Base-by-base conservation (phyloP, 2,113 vertebrate genomes). In the Trichechus manatus region DNA sequence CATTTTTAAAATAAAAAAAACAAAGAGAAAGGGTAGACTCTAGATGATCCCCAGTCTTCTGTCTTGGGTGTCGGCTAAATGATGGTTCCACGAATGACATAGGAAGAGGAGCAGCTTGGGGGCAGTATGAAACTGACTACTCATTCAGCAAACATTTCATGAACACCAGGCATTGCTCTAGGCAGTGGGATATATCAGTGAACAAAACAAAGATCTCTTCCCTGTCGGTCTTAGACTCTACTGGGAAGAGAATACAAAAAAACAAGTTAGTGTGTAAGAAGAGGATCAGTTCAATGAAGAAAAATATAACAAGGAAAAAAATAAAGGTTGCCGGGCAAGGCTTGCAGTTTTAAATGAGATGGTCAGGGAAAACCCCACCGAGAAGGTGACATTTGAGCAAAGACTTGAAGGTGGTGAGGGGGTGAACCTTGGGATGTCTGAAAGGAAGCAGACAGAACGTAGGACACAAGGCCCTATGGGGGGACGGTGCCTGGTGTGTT, bases 211-310 rank as follows among this genome's bases (percentile, higher is more conserved):
- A 11, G 19, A 19, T 4, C 47, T 6, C 47, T 47, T 59, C 13
- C 4, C 31, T 59, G 68, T 10, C 13, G 63, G 1, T 72, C 72
- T 56, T 27, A 14, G 39, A 9, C 53, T 72, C 77, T 22, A 13
- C 15, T 13, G 42, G 27, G 44, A 70, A 64, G 7, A 77, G 72
- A 70, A 70, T 33, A 39, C 13, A 56, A 8, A 47, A 47, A 47
- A 47, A 47, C 47, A 47, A 47, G 47, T 47, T 7, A 11, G 59
- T 6, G 13, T 79, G 11, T 31, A 25, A 44, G 11, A n/a, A 42
- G 15, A 2, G 4, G 29, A 68, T 89, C 13, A 0, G 1, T 1
- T 10, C 17, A 5, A 2, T 14, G 50, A 31, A 56, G 31, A 29
- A 20, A 14, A 14, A 14, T 14, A 11, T 44, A 19, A 11, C 11